Evolutionary conservation across 1,140 invertebrate genomes (phyloP).

Genomic region (Philaenus spumarius): DNA sequence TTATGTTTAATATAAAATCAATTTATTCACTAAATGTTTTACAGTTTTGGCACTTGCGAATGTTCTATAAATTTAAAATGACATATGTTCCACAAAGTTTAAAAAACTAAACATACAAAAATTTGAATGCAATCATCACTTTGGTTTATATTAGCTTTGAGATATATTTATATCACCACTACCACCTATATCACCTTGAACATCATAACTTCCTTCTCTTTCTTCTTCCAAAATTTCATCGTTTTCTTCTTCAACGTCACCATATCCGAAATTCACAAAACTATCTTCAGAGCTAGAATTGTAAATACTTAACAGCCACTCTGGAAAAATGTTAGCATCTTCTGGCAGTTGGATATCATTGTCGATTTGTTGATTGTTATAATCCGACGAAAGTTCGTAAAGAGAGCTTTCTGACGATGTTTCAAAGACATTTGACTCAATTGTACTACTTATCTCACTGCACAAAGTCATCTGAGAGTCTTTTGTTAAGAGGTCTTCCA

Average conservation of each 20-base stretch:
- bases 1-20: too few relatives aligned
- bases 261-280: neutral
- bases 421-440: constrained; percentile 2
- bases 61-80: too few relatives aligned
- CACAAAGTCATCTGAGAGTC: neutral
- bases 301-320: neutral
- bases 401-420: neutral
- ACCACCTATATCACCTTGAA: neutral
- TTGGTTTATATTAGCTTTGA: too few relatives aligned
- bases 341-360: neutral
- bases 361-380: neutral
- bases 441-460: neutral
- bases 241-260: neutral
- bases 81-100: too few relatives aligned
- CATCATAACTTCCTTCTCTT: neutral
- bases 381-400: neutral
- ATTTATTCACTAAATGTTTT: too few relatives aligned
- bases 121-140: too few relatives aligned
- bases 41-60: too few relatives aligned
- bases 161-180: neutral
- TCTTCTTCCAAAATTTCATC: neutral
- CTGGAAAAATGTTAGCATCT: neutral
- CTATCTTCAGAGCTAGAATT: neutral
- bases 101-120: too few relatives aligned
- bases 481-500: neutral